Evolutionary conservation across 1,140 invertebrate species (phyloP), one percentile per base, ranked within the genome.

Genomic region (Charaxes varanes): DNA sequence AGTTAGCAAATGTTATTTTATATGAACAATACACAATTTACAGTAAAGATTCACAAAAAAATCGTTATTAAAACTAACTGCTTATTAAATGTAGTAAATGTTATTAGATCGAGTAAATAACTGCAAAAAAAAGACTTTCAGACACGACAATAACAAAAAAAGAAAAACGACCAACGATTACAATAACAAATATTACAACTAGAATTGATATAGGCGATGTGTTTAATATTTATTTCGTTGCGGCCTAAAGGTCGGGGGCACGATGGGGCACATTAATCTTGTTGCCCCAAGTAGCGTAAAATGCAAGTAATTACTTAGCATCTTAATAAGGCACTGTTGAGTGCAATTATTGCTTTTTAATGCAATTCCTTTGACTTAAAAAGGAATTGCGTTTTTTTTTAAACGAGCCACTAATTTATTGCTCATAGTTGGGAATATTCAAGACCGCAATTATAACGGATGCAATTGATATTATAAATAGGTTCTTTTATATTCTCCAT

Each of bases 241-340:
- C 27, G 10, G 28, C 27, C n/a, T 49, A 49, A 49, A 49, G 46
- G 46, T 42, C 46, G 46, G 28, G 30, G 10, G 30, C 40, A 32
- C 33, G 24, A 33, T 30, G 18, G 41, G 16, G n/a, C 33, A 13
- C 46, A 49, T 49, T 49, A 49, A 49, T 49, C 46, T 49, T 42
- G 27, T 23, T 36, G 41, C 34, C 30, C 38, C 40, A 42, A 49
- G 40, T 49, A 49, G 46, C 46, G 40, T 40, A 49, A 42, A 49
- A 49, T 49, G 34, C 33, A 41, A 30, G 40, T 42, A 42, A 49
- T 49, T 49, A 42, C 30, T 42, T 42, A 42, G 27, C 40, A 33
- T 49, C 28, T 42, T 49, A 42, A 42, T 41, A 49, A 30, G 46
- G 27, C 24, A 36, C 35, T 42, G 30, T 41, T 42, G 30, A 38